Conservation (phyloP, 1,140 invertebrate species). For the Galleria mellonella region DNA sequence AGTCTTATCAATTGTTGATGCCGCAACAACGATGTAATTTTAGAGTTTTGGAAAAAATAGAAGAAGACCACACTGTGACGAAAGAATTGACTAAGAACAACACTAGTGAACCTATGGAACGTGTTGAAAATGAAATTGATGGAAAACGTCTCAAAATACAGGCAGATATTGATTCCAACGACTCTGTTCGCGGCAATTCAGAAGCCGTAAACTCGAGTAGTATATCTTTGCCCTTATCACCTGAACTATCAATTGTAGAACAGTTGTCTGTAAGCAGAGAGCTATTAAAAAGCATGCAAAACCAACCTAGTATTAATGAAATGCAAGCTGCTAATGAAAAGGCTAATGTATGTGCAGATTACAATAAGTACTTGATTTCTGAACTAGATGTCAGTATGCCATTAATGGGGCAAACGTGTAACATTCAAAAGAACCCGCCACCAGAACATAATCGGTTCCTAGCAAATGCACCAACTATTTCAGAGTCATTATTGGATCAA, state of each 20-base stretch:
- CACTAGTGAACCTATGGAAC: background rate
- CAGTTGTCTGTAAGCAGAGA: conserved; percentile 50
- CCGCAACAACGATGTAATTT: conserved; percentile 11
- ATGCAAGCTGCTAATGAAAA: conserved; percentile 8
- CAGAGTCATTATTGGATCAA: conserved; percentile 43
- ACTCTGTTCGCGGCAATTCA: background rate
- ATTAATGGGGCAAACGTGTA: conserved; percentile 40
- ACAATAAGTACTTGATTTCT: conserved; percentile 31
- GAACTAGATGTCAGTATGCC: conserved; percentile 35
- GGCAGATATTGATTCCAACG: background rate
- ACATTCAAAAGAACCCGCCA: conserved; percentile 16
- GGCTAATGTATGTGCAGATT: conserved; percentile 10
- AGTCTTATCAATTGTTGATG: conserved; percentile 50
- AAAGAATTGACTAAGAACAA: no score
- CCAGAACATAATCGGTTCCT: conserved; percentile 17
- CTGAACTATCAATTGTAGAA: conserved; percentile 58
- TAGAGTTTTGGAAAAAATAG: conserved; percentile 30
- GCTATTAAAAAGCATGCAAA: conserved; percentile 17
- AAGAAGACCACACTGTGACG: conserved; percentile 19
- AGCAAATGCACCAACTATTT: conserved; percentile 12
- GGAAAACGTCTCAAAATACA: background rate
- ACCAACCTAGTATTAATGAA: conserved; percentile 23
- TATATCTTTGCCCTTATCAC: conserved; percentile 47
- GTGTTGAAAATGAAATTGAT: background rate
- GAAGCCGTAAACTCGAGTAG: conserved; percentile 35